A percentile compares a stretch with the other conserved stretches of the same genome.
These are phyloP conservation scores for Philaethria dido DNA, from an alignment of 2,888 invertebrate genomes.

Conservation along the genomic window DNA sequence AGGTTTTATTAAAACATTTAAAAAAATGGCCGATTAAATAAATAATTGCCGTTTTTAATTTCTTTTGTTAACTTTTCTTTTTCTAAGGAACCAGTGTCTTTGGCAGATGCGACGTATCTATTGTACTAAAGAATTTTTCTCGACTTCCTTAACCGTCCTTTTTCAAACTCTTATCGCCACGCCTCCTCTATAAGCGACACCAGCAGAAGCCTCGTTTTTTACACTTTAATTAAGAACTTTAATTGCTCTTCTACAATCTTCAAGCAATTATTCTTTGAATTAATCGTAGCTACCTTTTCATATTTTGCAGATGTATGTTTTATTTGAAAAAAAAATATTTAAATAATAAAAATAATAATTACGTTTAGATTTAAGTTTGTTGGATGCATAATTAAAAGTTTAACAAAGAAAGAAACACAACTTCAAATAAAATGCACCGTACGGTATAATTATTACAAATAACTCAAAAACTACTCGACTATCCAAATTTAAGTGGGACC, in stretches of 20 bases:
- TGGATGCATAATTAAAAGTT: too few species aligned
- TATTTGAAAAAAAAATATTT: not conserved
- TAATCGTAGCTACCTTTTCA: conserved; percentile 38
- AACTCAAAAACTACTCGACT: too few species aligned
- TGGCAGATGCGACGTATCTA: conserved; percentile 34
- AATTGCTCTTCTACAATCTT: conserved; percentile 56
- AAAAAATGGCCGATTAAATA: not conserved
- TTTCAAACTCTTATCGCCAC: conserved; percentile 44
- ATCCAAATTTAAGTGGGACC: too few species aligned
- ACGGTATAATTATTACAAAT: too few species aligned
- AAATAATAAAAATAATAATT: too few species aligned
- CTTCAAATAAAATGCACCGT: too few species aligned
- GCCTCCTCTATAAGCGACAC: conserved; percentile 44
- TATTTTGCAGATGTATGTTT: not conserved
- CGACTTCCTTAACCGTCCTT: conserved; percentile 32
- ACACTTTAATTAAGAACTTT: conserved; percentile 60
- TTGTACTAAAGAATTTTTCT: conserved; percentile 38
- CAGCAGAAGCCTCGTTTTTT: conserved; percentile 45
- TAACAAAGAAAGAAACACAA: too few species aligned
- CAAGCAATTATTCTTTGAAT: conserved; percentile 52
- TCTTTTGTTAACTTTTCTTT: conserved; percentile 43
- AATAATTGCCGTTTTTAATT: conserved; percentile 2
- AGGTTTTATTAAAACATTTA: not conserved
- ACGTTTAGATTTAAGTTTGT: not conserved
- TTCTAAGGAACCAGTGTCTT: conserved; percentile 31